These are phyloP conservation scores for Labeo rohita DNA, from an alignment of 2,113 vertebrate species.

Conservation along the genomic window DNA sequence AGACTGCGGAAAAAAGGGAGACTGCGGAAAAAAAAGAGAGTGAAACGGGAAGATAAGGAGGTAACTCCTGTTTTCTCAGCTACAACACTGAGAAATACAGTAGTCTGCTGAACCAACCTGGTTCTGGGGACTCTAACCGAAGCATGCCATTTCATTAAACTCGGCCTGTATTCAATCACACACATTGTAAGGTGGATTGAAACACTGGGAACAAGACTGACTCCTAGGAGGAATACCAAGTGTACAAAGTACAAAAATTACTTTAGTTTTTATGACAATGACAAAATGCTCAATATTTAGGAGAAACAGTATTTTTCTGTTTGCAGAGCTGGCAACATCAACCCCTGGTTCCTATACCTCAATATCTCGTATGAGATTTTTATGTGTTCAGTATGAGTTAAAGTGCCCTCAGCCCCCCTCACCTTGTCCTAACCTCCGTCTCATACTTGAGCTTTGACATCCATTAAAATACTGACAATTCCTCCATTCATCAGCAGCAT, in stretches of 20 bases:
- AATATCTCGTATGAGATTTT: constrained; percentile 16
- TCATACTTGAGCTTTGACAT: constrained; percentile 51
- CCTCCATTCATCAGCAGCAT: constrained; percentile 56
- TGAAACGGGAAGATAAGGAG: constrained; percentile 82
- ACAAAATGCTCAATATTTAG: not conserved
- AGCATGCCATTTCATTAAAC: constrained; percentile 22
- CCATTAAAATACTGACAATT: constrained; percentile 61
- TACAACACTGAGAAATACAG: constrained; percentile 80
- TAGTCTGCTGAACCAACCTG: constrained; percentile 67
- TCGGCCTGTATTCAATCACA: constrained; percentile 1
- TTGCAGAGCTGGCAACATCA: not conserved
- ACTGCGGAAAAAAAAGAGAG: constrained; percentile 57
- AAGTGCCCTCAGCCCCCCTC: constrained; percentile 38
- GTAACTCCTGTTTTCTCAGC: constrained; percentile 82
- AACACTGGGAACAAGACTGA: constrained; percentile 16
- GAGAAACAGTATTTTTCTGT: not conserved
- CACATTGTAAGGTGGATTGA: not conserved
- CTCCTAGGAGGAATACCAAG: constrained; percentile 18
- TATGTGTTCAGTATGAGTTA: not conserved
- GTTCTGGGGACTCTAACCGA: constrained; percentile 61
- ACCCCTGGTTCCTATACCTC: not conserved
- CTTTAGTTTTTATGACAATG: not conserved
- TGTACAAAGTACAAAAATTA: not conserved
- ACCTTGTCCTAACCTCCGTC: constrained; percentile 63
- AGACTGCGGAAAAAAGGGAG: constrained; percentile 79